These are phyloP conservation scores for Caranx ignobilis DNA, from an alignment of 2,113 vertebrate species.

Conservation along the genomic window DNA sequence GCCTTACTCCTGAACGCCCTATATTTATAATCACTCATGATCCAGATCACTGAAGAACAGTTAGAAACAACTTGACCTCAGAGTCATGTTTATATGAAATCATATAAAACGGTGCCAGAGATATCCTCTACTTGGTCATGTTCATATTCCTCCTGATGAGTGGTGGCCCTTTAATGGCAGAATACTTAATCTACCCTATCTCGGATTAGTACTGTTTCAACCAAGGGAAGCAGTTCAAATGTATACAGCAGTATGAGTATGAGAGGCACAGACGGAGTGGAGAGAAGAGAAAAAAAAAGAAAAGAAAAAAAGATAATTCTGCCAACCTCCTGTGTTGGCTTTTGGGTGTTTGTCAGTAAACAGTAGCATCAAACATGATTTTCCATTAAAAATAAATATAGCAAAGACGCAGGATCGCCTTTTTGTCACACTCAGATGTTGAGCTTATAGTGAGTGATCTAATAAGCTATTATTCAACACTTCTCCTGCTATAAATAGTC, in stretches of 20 bases:
- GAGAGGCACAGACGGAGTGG: conserved; percentile 14
- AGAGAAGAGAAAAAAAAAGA: background rate
- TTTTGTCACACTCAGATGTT: conserved; percentile 34
- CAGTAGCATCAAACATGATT: conserved; percentile 50
- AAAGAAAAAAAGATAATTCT: conserved; percentile 8
- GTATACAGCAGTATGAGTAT: conserved; percentile 17
- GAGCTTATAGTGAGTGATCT: conserved; percentile 53
- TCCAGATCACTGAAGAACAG: conserved; percentile 23
- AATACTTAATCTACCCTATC: conserved; percentile 27
- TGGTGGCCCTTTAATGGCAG: conserved; percentile 21
- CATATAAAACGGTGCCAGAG: conserved; percentile 37
- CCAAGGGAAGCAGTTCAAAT: conserved; percentile 28
- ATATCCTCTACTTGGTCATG: conserved; percentile 50
- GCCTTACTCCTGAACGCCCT: conserved; percentile 1
- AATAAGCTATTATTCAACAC: conserved; percentile 68
- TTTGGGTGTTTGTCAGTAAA: conserved; percentile 64
- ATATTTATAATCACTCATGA: conserved; percentile 21
- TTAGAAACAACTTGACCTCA: conserved; percentile 49
- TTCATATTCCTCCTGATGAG: conserved; percentile 18
- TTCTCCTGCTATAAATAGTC: conserved; percentile 66
- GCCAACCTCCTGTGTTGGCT: conserved; percentile 43
- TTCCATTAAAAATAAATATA: conserved; percentile 51
- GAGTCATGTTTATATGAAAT: conserved; percentile 63
- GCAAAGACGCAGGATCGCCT: conserved; percentile 40
- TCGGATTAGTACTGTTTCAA: conserved; percentile 9